Conservation (phyloP, 2,888 invertebrate species). For the Pheosia gnoma region DNA sequence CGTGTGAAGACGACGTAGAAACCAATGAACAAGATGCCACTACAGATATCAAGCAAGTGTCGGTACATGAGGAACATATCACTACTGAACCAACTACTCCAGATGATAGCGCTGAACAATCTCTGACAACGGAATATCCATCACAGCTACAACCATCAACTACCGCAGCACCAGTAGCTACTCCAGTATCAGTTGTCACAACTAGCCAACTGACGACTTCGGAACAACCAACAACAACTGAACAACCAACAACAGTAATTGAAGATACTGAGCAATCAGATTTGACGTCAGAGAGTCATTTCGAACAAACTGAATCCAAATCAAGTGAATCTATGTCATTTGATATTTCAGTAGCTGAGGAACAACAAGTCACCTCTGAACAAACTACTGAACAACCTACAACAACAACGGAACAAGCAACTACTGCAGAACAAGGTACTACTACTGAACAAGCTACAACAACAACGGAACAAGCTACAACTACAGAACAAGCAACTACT, state of each 20-base stretch:
- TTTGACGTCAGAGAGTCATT: not conserved
- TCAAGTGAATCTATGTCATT: constrained; percentile 1
- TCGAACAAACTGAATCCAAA: too few relatives aligned
- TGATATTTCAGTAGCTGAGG: not conserved
- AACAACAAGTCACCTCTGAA: constrained; percentile 1
- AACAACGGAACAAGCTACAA: constrained; percentile 8
- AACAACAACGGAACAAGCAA: not conserved
- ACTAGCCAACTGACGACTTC: not conserved
- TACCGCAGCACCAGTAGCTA: not conserved
- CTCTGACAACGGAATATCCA: not conserved
- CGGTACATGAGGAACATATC: not conserved
- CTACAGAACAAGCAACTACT: not conserved
- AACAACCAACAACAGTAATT: not conserved
- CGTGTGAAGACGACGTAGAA: not conserved
- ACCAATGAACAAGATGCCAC: not conserved
- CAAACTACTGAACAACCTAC: constrained; percentile 5
- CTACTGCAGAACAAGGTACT: too few relatives aligned
- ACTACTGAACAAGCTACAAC: too few relatives aligned
- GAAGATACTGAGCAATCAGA: too few relatives aligned
- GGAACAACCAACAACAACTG: not conserved
- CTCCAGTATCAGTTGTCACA: constrained; percentile 8
- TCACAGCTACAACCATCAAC: constrained; percentile 7
- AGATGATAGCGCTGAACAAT: not conserved
- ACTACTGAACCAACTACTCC: not conserved
- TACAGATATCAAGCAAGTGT: not conserved